Evolutionary conservation across 37 sponge, comb jelly and placozoan genomes (phyloP).

Genomic region (Tethya wilhelma): DNA sequence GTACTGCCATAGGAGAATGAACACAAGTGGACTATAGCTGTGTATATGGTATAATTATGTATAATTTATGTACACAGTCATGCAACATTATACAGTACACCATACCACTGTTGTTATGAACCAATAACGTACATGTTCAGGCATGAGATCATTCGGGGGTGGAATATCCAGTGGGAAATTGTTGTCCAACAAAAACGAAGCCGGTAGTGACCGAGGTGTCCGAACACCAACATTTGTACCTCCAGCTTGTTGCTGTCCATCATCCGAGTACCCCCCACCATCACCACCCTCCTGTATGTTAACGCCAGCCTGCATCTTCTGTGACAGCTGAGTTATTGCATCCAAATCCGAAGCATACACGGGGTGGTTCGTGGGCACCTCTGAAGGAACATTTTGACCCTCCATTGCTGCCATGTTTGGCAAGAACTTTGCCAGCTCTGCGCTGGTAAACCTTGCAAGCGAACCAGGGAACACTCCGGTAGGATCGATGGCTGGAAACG

Average conservation of each 20-base stretch:
- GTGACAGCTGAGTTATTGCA: neutral
- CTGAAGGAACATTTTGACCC: neutral
- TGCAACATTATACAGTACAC: too few relatives aligned
- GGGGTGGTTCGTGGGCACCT: neutral
- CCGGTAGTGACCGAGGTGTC: slow-evolving; percentile 9
- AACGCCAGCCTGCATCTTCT: neutral
- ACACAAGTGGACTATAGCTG: too few relatives aligned
- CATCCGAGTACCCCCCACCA: neutral
- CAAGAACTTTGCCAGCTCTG: neutral
- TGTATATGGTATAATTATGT: too few relatives aligned
- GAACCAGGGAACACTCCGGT: too few relatives aligned
- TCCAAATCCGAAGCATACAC: neutral
- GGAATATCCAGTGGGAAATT: slow-evolving; percentile 67
- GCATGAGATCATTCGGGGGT: slow-evolving; percentile 41
- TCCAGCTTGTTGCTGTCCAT: neutral
- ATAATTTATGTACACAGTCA: too few relatives aligned
- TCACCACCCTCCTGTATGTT: neutral
- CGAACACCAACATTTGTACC: neutral
- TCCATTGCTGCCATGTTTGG: slow-evolving; percentile 1
- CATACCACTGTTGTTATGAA: too few relatives aligned
- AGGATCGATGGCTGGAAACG: neutral
- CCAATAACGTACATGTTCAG: too few relatives aligned
- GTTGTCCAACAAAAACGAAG: slow-evolving; percentile 40
- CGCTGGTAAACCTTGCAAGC: neutral
- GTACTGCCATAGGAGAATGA: too few relatives aligned